Conservation (phyloP, 2,113 vertebrate species). For the Anolis sagrei region DNA sequence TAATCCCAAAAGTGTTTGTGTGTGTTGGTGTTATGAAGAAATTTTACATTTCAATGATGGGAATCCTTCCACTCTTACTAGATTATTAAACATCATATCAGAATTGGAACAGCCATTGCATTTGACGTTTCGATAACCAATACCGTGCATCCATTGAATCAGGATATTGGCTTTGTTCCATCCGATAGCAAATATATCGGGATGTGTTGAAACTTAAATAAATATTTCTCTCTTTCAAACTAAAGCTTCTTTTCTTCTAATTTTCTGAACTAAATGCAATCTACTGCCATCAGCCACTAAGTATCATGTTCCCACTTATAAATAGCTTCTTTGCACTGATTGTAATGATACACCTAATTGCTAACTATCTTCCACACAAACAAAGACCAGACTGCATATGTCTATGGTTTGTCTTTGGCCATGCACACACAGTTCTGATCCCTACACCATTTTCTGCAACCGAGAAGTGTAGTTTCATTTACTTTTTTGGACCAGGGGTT, state of each 20-base stretch:
- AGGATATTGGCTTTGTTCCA: not conserved
- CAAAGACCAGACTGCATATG: too few species aligned
- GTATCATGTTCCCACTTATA: not conserved
- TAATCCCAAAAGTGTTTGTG: not conserved
- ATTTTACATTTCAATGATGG: rapidly evolving
- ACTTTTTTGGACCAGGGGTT: too few species aligned
- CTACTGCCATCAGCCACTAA: not conserved
- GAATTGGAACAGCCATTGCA: not conserved
- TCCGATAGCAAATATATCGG: not conserved
- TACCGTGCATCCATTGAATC: not conserved
- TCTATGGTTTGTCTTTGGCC: not conserved
- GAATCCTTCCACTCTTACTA: not conserved
- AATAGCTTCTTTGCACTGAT: not conserved
- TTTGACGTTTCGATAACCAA: not conserved
- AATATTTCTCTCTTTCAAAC: not conserved
- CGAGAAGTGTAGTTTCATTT: too few species aligned
- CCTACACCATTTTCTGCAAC: too few species aligned
- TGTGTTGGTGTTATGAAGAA: not conserved
- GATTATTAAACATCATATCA: not conserved
- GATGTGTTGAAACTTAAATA: not conserved
- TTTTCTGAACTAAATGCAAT: not conserved
- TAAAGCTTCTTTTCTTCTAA: not conserved
- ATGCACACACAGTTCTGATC: too few species aligned
- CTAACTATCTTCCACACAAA: not conserved
- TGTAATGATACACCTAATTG: not conserved